These are phyloP conservation scores for Sinocyclocheilus grahami DNA, from an alignment of 2,113 vertebrate genomes.

Conservation along the genomic window DNA sequence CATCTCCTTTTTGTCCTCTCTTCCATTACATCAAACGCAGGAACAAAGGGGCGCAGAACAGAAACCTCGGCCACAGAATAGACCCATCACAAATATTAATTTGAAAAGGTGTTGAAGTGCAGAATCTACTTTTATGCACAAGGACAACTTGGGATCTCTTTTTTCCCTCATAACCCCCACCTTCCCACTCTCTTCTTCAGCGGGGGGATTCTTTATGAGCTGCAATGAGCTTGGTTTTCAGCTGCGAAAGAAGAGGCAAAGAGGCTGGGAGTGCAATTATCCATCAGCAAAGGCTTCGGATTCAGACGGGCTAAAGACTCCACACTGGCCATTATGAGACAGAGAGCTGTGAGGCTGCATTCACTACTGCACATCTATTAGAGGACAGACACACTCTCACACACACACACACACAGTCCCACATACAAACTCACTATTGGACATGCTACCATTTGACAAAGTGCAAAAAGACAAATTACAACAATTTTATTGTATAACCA, in stretches of 20 bases:
- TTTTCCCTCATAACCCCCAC: slow-evolving; percentile 60
- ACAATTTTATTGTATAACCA: neutral
- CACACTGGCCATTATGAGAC: slow-evolving; percentile 86
- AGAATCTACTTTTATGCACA: slow-evolving; percentile 99
- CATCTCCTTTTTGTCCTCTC: slow-evolving; percentile 99
- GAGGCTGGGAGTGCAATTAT: slow-evolving; percentile 99
- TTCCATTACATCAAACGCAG: slow-evolving; percentile 99
- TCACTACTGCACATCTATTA: slow-evolving; percentile 84
- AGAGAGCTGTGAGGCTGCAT: slow-evolving; percentile 87
- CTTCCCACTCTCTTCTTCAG: slow-evolving; percentile 46
- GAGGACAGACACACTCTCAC: slow-evolving; percentile 65
- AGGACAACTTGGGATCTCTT: slow-evolving; percentile 99
- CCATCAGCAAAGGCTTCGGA: slow-evolving; percentile 97
- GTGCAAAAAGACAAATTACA: neutral
- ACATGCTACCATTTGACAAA: neutral
- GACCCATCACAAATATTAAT: slow-evolving; percentile 99
- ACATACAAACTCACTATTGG: slow-evolving; percentile 17
- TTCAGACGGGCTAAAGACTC: slow-evolving; percentile 93
- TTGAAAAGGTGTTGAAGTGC: slow-evolving; percentile 99
- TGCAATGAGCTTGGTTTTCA: slow-evolving; percentile 99
- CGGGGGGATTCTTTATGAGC: slow-evolving; percentile 90
- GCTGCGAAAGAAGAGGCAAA: slow-evolving; percentile 91
- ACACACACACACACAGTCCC: slow-evolving; percentile 61
- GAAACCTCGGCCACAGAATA: slow-evolving; percentile 98
- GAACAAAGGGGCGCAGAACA: slow-evolving; percentile 99